These are phyloP conservation scores for human DNA, from an alignment of 2,113 vertebrate genomes.

Conservation along the genomic window GRCh38 chr20:40805001-40805500, in stretches of 20 bases:
- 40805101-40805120: neutral
- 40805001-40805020: neutral
- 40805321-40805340: neutral
- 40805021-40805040: neutral
- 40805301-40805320: neutral
- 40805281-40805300: neutral
- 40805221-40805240: neutral
- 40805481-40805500: neutral
- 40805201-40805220: neutral
- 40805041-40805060: neutral
- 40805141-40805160: neutral
- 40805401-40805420: neutral
- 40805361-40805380: neutral
- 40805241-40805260: neutral
- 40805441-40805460: neutral
- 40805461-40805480: neutral
- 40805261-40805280: neutral
- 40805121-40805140: conserved; percentile 6
- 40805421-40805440: no score
- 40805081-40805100: neutral
- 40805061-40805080: neutral
- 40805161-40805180: neutral
- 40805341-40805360: neutral
- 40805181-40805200: neutral
- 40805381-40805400: neutral